Evolutionary conservation across 1,140 invertebrate species (phyloP), one percentile per base, ranked within the genome.

Genomic region (Listronotus oregonensis): DNA sequence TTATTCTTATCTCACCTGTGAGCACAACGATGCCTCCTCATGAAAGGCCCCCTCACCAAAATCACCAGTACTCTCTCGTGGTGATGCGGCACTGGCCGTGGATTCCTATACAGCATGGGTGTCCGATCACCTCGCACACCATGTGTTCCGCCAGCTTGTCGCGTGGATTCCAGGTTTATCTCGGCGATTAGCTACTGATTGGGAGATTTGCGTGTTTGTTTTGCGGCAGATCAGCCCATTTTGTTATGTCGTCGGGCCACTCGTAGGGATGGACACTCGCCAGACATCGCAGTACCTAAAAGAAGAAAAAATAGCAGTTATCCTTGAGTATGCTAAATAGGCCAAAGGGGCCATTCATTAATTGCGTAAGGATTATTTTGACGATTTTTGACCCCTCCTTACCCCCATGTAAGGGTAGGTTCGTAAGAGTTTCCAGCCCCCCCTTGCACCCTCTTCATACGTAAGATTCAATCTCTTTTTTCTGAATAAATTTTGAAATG

Each of bases 181-280:
- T 47, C 75, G 72, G 6, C 64, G 17, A 46, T 64, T 64, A 32
- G 62, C 62, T 7, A 57, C 62, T 46, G 76, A 69, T 12, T 70
- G 67, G 8, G 73, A 75, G 18, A 72, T 73, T 51, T 80, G 79
- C 14, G 83, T 82, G 77, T 87, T 87, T 0, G 84, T 90, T 80
- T 95, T 95, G 18, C 93, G 85, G 73, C 93, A 95, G 64, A 95
- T 95, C 14, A 97, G 97, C 21, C 98, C 97, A 99, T 78, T 98
- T 95, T 11, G 96, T 98, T 69, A 99, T 98, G 75, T 99, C 96
- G 73, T 98, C 95, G 8, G 95, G 94, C 98, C 98, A 99, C 78
- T 96, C 92, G 80, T 96, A 96, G 0, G 96, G 95, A 11, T 92
- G 91, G 71, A 95, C 88, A 37, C 95, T 98, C 0, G 94, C 90